A percentile compares a stretch with the other conserved stretches of the same genome.
These are phyloP conservation scores for Syngnathus acus DNA, from an alignment of 2,797 vertebrate genomes.

Conservation along the genomic window DNA sequence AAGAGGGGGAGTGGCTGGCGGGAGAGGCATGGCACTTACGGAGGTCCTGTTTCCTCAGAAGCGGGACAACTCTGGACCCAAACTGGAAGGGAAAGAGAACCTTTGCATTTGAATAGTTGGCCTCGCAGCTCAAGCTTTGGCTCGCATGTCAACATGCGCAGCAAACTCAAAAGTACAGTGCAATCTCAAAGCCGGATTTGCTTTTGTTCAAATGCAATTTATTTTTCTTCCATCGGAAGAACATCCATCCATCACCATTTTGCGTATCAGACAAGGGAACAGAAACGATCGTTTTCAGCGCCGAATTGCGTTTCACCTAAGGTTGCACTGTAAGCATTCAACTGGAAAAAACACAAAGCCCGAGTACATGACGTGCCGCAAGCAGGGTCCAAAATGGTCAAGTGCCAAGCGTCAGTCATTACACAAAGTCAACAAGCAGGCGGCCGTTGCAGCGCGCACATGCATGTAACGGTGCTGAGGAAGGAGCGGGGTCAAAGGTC, in stretches of 20 bases:
- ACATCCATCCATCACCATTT: too few relatives aligned
- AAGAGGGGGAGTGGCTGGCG: slow-evolving; percentile 51
- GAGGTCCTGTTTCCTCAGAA: slow-evolving; percentile 88
- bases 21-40: slow-evolving; percentile 79
- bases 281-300: too few relatives aligned
- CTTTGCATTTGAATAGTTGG: slow-evolving; percentile 74
- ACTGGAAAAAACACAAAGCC: slow-evolving; percentile 27
- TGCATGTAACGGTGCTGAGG: slow-evolving; percentile 22
- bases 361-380: slow-evolving; percentile 57
- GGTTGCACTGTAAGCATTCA: slow-evolving; percentile 19
- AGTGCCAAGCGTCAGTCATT: slow-evolving; percentile 7
- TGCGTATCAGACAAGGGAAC: too few relatives aligned
- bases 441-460: slow-evolving; percentile 19
- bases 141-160: slow-evolving; percentile 55
- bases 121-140: slow-evolving; percentile 61
- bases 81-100: slow-evolving; percentile 94
- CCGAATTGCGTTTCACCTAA: neutral
- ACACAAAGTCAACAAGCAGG: slow-evolving; percentile 20
- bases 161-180: slow-evolving; percentile 2
- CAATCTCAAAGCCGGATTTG: neutral
- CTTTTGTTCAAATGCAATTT: too few relatives aligned
- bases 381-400: neutral
- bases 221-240: too few relatives aligned
- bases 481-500: neutral
- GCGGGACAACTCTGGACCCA: slow-evolving; percentile 93